These are phyloP conservation scores for Hypselothyrea guttata DNA, from an alignment of 2,888 invertebrate species.

Conservation along the genomic window DNA sequence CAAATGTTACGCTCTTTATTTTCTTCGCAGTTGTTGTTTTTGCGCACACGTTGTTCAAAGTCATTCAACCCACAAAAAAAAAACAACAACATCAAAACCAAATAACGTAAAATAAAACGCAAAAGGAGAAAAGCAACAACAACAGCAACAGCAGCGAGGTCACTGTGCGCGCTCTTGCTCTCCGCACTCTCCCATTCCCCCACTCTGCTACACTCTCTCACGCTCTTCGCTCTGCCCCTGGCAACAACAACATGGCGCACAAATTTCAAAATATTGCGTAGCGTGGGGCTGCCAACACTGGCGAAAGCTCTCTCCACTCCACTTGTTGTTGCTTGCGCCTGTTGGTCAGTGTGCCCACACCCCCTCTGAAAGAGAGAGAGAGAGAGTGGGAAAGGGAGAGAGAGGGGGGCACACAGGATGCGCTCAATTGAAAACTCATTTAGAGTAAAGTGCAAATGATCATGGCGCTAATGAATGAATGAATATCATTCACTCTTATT, in stretches of 20 bases:
- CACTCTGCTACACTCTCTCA: conserved; percentile 5
- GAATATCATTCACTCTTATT: no score
- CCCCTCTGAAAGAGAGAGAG: conserved; percentile 4
- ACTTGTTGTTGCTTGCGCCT: neutral
- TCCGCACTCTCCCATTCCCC: conserved; percentile 17
- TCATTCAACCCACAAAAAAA: conserved; percentile 64
- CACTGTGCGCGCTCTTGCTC: conserved; percentile 51
- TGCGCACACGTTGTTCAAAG: conserved; percentile 68
- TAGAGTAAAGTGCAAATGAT: conserved; percentile 3
- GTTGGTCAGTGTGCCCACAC: conserved; percentile 23
- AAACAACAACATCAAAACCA: conserved; percentile 35
- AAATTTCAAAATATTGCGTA: conserved; percentile 51
- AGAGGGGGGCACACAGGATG: conserved; percentile 25
- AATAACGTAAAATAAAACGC: conserved; percentile 69
- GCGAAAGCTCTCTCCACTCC: conserved; percentile 12
- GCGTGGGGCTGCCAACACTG: conserved; percentile 23
- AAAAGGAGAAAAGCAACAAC: conserved; percentile 39
- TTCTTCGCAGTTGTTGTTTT: conserved; percentile 42
- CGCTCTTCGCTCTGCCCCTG: conserved; percentile 8
- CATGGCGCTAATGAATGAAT: neutral
- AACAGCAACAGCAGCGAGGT: conserved; percentile 44
- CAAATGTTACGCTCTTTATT: conserved; percentile 60
- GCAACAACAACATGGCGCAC: conserved; percentile 31
- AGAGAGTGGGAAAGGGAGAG: no score
- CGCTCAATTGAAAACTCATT: conserved; percentile 47